Percentiles rank a stretch among this genome's conserved stretches.
phyloP scores from a whole-genome alignment of 1,140 invertebrate genomes.

The Trichonephila clavipes region DNA sequence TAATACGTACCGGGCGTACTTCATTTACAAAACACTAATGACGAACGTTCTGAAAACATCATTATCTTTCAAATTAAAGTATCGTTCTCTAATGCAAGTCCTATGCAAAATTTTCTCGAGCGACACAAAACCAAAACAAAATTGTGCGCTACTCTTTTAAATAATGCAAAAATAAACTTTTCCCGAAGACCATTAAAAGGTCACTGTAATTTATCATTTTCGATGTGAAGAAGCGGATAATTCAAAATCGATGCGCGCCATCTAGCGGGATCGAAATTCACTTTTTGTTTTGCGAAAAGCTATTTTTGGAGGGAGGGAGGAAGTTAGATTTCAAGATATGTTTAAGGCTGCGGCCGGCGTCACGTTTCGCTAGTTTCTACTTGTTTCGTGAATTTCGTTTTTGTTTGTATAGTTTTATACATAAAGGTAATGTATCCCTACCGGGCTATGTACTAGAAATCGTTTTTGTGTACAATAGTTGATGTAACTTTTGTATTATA shows the following conservation, averaged over 20 bases:
- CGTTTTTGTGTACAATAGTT: no score
- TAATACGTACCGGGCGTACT: constrained; percentile 15
- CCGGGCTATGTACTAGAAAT: no score
- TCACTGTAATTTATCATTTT: constrained; percentile 70
- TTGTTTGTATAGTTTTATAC: neutral
- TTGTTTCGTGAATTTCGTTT: neutral
- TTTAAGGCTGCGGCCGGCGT: neutral
- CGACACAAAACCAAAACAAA: constrained; percentile 56
- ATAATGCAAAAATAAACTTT: constrained; percentile 74
- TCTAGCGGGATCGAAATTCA: constrained; percentile 48
- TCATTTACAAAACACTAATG: constrained; percentile 75
- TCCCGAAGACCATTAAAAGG: constrained; percentile 66
- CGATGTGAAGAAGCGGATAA: constrained; percentile 57
- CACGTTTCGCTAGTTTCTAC: neutral
- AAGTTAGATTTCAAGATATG: neutral
- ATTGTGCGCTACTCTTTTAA: constrained; percentile 40
- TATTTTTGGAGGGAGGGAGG: neutral
- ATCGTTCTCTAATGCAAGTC: constrained; percentile 49
- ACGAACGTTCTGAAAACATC: constrained; percentile 45
- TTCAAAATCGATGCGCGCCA: constrained; percentile 68
- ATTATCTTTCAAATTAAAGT: constrained; percentile 68
- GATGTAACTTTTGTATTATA: no score
- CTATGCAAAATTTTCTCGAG: constrained; percentile 46
- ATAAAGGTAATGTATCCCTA: no score
- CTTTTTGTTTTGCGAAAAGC: constrained; percentile 21